A percentile compares a stretch with the other conserved stretches of the same genome.
Conservation (phyloP, 2,113 vertebrate species). For the Lamprotornis superbus region DNA sequence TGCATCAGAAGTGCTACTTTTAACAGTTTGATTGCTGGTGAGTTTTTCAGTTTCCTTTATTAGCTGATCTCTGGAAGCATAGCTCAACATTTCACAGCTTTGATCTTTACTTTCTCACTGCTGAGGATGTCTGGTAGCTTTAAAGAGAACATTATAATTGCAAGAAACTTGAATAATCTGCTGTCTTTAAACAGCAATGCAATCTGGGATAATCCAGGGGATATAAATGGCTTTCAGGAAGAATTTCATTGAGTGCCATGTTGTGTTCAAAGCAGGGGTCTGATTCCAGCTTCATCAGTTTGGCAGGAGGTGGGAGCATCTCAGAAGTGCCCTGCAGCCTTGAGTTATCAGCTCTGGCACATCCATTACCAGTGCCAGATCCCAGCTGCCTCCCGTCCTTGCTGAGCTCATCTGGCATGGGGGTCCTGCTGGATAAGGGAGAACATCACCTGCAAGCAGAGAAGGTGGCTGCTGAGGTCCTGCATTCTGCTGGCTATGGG, state of each 20-base stretch:
- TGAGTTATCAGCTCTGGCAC: neutral
- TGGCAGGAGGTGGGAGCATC: neutral
- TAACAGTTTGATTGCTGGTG: neutral
- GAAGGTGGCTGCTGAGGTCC: neutral
- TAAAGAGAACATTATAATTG: neutral
- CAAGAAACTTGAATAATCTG: neutral
- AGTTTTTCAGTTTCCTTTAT: neutral
- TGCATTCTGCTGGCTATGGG: neutral
- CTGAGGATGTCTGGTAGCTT: neutral
- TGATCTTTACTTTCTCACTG: neutral
- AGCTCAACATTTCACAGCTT: neutral
- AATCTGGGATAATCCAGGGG: neutral
- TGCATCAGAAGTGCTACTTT: neutral
- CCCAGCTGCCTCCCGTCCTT: neutral
- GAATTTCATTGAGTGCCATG: neutral
- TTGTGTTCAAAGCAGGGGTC: neutral
- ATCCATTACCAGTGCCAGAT: neutral
- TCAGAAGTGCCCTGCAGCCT: neutral
- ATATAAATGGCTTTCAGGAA: neutral
- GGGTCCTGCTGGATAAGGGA: neutral
- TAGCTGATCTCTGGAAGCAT: neutral
- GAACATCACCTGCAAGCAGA: neutral
- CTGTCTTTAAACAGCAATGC: neutral
- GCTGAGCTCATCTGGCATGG: fast-evolving
- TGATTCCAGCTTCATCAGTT: neutral